A percentile compares a stretch with the other conserved stretches of the same genome.
Evolutionary conservation across 2,888 invertebrate genomes (phyloP).

Genomic region (Diaphora mendica): DNA sequence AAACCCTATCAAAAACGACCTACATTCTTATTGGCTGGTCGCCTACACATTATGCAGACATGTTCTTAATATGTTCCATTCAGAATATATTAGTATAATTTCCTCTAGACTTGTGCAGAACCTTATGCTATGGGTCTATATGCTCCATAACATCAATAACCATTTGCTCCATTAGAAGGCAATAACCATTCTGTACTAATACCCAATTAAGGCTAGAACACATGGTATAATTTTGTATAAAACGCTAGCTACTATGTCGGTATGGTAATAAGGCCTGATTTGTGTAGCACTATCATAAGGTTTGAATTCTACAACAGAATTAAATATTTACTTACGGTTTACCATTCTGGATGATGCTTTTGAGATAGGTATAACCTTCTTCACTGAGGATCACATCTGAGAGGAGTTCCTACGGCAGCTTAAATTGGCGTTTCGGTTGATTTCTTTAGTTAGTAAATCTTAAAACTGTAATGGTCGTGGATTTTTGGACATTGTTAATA

Average conservation of each 20-base stretch:
- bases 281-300: conserved; percentile 49
- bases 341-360: background rate
- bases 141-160: conserved; percentile 15
- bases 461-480: too few species aligned
- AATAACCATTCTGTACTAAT: conserved; percentile 20
- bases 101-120: conserved; percentile 1
- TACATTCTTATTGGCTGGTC: background rate
- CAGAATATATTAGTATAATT: conserved; percentile 8
- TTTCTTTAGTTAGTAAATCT: background rate
- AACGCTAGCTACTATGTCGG: conserved; percentile 31
- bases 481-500: too few species aligned
- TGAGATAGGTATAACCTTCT: background rate
- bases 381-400: background rate
- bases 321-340: background rate
- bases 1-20: background rate
- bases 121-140: background rate
- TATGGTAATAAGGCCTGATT: conserved; percentile 64
- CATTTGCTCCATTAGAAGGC: conserved; percentile 11
- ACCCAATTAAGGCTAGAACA: conserved; percentile 24
- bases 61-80: conserved; percentile 9
- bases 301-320: conserved; percentile 46
- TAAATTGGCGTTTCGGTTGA: background rate
- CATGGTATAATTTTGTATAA: conserved; percentile 32
- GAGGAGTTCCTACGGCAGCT: background rate
- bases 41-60: conserved; percentile 13